Evolutionary conservation across 2,113 vertebrate genomes (phyloP).

Genomic region (Malurus cyaneus): DNA sequence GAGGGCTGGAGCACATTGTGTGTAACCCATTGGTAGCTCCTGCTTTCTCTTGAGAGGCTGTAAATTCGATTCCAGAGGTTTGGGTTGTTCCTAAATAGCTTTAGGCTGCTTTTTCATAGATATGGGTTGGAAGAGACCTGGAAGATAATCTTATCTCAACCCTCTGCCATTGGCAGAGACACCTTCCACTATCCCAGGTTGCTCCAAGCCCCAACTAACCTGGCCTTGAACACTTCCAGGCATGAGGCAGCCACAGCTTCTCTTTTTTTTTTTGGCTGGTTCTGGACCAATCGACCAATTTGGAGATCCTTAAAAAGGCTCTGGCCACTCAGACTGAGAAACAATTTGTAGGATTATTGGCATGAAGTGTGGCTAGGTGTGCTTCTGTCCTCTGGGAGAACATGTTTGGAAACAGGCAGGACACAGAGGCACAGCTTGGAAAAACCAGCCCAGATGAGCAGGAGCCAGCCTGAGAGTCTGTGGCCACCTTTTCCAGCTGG

Average conservation of each 20-base stretch:
- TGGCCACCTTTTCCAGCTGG: not conserved
- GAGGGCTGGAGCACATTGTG: accelerated
- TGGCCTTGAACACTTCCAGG: not conserved
- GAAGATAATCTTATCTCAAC: not conserved
- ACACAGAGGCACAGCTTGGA: not conserved
- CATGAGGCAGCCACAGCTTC: not conserved
- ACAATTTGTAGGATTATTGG: not conserved
- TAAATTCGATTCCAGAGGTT: not conserved
- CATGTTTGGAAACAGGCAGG: not conserved
- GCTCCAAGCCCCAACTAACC: not conserved
- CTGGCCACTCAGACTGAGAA: not conserved
- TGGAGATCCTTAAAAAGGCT: not conserved
- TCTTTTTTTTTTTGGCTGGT: not conserved
- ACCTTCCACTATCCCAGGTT: not conserved
- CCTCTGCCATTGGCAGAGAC: not conserved
- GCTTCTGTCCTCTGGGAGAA: not conserved
- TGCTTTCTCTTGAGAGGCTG: not conserved
- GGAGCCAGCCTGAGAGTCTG: not conserved
- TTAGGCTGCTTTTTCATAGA: not conserved
- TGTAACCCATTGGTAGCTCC: not conserved
- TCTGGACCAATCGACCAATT: not conserved
- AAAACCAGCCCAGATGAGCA: not conserved
- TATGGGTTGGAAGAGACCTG: not conserved
- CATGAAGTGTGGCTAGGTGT: not conserved
- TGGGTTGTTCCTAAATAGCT: not conserved